Percentiles rank a stretch among this genome's conserved stretches.
These are phyloP conservation scores for Mesembrinibis cayennensis DNA, from an alignment of 2,113 vertebrate species.

Conservation along the genomic window DNA sequence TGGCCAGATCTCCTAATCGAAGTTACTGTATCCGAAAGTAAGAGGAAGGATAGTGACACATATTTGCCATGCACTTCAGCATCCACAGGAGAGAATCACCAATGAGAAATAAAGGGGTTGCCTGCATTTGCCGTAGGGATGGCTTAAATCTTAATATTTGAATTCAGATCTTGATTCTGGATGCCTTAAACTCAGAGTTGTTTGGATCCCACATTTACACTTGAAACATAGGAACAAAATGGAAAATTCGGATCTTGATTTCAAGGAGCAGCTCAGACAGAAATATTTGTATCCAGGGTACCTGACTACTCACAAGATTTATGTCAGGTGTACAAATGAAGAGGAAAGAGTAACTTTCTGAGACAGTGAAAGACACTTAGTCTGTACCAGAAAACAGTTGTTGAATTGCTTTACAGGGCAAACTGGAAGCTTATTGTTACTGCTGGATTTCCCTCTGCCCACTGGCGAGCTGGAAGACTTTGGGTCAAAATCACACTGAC, in stretches of 20 bases:
- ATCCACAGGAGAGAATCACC: background rate
- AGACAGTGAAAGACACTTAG: background rate
- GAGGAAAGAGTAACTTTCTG: background rate
- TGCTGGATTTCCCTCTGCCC: background rate
- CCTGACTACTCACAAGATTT: background rate
- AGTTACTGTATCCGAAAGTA: background rate
- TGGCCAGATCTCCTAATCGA: background rate
- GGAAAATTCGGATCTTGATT: background rate
- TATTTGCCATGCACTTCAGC: background rate
- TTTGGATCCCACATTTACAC: background rate
- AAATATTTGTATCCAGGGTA: background rate
- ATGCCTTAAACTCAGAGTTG: background rate
- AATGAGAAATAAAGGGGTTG: background rate
- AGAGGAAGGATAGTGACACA: background rate
- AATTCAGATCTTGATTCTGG: background rate
- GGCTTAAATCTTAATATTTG: background rate
- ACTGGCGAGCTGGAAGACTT: background rate
- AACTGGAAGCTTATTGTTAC: background rate
- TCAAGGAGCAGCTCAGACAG: background rate
- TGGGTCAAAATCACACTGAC: background rate
- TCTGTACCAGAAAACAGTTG: background rate
- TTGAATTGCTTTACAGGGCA: background rate
- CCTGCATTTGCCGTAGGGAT: fast-evolving
- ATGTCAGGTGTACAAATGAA: background rate
- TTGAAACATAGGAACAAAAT: background rate